Conservation (phyloP, 2,888 invertebrate species). For the Hydraecia micacea region DNA sequence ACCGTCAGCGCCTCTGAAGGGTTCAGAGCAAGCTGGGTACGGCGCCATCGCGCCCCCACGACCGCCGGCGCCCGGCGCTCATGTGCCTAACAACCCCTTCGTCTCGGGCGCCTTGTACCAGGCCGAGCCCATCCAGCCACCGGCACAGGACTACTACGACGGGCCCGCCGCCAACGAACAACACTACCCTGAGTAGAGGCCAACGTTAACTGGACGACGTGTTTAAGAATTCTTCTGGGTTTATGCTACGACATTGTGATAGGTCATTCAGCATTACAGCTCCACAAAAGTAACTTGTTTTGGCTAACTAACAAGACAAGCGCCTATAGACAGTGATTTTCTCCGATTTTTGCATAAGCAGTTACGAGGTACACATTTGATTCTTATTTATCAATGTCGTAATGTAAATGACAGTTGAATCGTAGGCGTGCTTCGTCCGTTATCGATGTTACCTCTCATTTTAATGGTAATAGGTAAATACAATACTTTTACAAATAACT, state of each 20-base stretch:
- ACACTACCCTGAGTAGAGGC: constrained; percentile 46
- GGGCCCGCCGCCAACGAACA: constrained; percentile 64
- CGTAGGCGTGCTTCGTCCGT: constrained; percentile 1
- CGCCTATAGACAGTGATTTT: not conserved
- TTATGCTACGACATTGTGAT: constrained; percentile 10
- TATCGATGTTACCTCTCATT: constrained; percentile 20
- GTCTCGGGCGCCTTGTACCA: constrained; percentile 91
- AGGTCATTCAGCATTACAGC: not conserved
- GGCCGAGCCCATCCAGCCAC: constrained; percentile 92
- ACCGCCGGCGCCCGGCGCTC: constrained; percentile 90
- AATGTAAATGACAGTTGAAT: constrained; percentile 26
- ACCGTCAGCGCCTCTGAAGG: constrained; percentile 82
- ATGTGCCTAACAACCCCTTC: constrained; percentile 91
- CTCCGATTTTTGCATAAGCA: not conserved
- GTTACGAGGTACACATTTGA: not conserved
- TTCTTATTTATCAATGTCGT: constrained; percentile 1
- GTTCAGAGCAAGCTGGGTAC: constrained; percentile 81
- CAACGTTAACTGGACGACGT: constrained; percentile 2
- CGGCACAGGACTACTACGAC: constrained; percentile 89
- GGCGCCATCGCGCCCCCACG: constrained; percentile 81
- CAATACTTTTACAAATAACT: constrained; percentile 45
- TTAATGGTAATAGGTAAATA: constrained; percentile 42
- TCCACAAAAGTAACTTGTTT: not conserved
- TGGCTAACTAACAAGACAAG: not conserved
- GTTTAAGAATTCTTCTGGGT: not conserved